Conservation (phyloP, 2,888 invertebrate genomes). For the Lasioglossum morio region DNA sequence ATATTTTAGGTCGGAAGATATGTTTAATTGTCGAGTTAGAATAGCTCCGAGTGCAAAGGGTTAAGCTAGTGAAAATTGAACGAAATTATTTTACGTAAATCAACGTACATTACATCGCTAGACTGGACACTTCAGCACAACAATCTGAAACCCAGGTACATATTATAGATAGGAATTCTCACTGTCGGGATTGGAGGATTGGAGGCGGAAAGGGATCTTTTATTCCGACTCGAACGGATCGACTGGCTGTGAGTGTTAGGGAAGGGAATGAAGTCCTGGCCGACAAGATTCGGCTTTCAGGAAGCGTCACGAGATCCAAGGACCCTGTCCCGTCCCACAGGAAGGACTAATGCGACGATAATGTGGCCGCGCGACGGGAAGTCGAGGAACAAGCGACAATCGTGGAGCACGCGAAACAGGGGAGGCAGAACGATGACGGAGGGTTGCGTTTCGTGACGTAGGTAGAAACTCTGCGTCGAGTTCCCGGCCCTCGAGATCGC, state of each 20-base stretch:
- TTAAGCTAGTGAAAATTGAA: no score
- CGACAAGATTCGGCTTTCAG: conserved; percentile 63
- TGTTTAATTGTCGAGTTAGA: no score
- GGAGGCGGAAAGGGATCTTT: not conserved
- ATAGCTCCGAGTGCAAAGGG: no score
- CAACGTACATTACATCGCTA: no score
- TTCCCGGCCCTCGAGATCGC: not conserved
- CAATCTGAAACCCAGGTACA: no score
- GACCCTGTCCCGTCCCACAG: conserved; percentile 2
- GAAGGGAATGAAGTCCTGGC: not conserved
- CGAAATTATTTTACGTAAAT: no score
- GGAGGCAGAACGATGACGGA: not conserved
- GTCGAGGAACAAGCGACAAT: conserved; percentile 24
- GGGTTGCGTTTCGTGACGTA: conserved; percentile 3
- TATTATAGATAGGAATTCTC: no score
- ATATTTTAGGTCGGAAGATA: no score
- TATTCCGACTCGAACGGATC: not conserved
- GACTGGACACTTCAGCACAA: no score
- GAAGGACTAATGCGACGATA: conserved; percentile 45
- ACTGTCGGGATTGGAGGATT: no score
- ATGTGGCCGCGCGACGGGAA: conserved; percentile 40
- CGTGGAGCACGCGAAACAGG: not conserved
- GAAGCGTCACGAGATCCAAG: conserved; percentile 33
- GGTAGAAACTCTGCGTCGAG: not conserved
- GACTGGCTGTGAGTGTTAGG: not conserved